Percentiles rank a stretch among this genome's conserved stretches.
Conservation (phyloP, 2,113 vertebrate species). For the Salvelinus fontinalis region DNA sequence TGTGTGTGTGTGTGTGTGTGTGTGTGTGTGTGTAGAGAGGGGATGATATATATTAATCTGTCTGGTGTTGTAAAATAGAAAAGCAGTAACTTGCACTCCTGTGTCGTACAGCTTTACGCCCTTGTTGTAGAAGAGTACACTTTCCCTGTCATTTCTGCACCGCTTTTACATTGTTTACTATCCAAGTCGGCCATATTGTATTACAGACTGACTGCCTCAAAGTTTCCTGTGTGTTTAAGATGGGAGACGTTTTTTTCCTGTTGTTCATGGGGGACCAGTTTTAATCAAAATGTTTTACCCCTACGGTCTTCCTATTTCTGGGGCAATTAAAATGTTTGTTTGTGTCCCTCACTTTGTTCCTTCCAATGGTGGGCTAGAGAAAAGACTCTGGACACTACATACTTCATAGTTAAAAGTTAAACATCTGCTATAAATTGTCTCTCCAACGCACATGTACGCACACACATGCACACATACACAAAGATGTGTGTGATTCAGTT, state of each 20-base stretch:
- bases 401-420: neutral
- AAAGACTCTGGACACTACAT: neutral
- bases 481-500: too few relatives aligned
- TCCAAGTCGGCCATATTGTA: conserved; percentile 13
- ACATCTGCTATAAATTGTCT: too few relatives aligned
- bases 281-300: neutral
- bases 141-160: conserved; percentile 6
- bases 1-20: too few relatives aligned
- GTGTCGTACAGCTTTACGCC: conserved; percentile 1
- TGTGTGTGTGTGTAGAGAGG: too few relatives aligned
- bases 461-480: too few relatives aligned
- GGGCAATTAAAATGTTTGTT: neutral
- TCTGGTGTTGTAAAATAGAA: neutral
- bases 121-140: conserved; percentile 5
- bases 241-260: neutral
- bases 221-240: neutral
- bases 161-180: neutral
- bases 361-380: neutral
- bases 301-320: neutral
- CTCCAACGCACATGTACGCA: too few relatives aligned
- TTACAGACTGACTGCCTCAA: neutral
- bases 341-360: neutral
- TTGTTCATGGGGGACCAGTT: neutral
- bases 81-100: conserved; percentile 12
- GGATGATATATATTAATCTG: neutral